Base-by-base conservation (phyloP, 2,888 invertebrate species). In the Pteria penguin region DNA sequence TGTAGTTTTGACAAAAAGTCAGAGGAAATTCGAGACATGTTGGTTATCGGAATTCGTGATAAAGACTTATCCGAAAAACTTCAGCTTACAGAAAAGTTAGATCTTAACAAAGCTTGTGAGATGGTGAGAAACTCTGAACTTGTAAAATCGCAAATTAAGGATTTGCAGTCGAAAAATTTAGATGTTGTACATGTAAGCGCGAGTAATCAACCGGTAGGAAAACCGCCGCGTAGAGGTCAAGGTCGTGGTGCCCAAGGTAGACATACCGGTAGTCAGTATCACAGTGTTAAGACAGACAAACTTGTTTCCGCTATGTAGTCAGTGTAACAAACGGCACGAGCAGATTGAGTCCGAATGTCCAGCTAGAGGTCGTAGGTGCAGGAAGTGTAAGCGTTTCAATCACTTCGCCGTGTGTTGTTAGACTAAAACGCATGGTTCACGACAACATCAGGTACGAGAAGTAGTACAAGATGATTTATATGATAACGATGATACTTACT, bases 361-460 rank as follows among this genome's bases (percentile, higher is more conserved):
- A 8, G 66, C 60, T 8, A 65, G 54, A 36, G 66, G 75, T 29
- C 62, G 58, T 45, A 29, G 36, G 36, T 71, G 55, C 60, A 5
- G 33, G 11, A 36, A 36, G 5, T 76, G 71, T 14, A 36, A 72
- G 26, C 45, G 67, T 2, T 27, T 72, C 24, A 24, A 67, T 72
- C 72, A 76, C 57, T 72, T 72, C 67, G 71, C 36, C 14, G 26
- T 72, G n/a, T 60, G 61, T 26, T 72, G 76, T 61, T 27, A 70
- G 22, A 26, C 26, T 29, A 26, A 63, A 14, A 57, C n/a, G n/a
- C n/a, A n/a, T n/a, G n/a, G n/a, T n/a, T n/a, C n/a, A n/a, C n/a
- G 36, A 18, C 33, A n/a, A n/a, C n/a, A n/a, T n/a, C n/a, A n/a
- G n/a, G n/a, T n/a, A n/a, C n/a, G n/a, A n/a, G n/a, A n/a, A n/a